Percentiles rank a stretch among this genome's conserved stretches.
These are phyloP conservation scores for Cynaeus angustus DNA, from an alignment of 2,888 invertebrate species.

Conservation along the genomic window DNA sequence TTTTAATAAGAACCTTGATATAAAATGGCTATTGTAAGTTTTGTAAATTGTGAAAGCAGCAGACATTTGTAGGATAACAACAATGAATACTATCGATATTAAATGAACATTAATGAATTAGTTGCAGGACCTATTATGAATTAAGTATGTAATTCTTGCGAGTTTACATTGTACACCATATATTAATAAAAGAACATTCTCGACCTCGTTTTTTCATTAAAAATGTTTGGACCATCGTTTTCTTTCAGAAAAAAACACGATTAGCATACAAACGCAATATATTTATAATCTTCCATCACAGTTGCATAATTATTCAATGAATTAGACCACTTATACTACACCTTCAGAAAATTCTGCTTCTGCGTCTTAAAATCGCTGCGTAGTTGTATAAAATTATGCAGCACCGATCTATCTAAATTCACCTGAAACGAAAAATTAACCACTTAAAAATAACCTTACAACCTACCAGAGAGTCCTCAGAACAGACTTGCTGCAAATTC, in stretches of 20 bases:
- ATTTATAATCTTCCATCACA: not conserved
- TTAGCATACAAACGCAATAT: no score
- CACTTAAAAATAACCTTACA: conserved; percentile 9
- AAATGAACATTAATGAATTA: conserved; percentile 22
- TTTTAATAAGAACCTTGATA: conserved; percentile 12
- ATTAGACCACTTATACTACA: conserved; percentile 47
- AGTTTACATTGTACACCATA: conserved; percentile 28
- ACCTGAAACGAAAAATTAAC: conserved; percentile 78
- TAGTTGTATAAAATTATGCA: conserved; percentile 94
- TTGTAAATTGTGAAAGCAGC: conserved; percentile 23
- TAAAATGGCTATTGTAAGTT: not conserved
- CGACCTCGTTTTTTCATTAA: not conserved
- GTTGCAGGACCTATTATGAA: conserved; percentile 30
- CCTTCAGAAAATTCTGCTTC: conserved; percentile 72
- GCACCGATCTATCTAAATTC: conserved; percentile 90
- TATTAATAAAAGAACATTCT: conserved; percentile 31
- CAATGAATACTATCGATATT: conserved; percentile 10
- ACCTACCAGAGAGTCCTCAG: conserved; percentile 95
- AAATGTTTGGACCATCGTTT: no score
- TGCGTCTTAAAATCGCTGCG: conserved; percentile 95
- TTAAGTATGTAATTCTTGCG: conserved; percentile 34
- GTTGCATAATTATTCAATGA: no score
- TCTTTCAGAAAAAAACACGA: no score
- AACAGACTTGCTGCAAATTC: conserved; percentile 95
- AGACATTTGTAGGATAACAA: conserved; percentile 11